Evolutionary conservation across 2,797 vertebrate species (phyloP), one percentile per base, ranked within the genome.

Genomic region (Peromyscus aztecus): DNA sequence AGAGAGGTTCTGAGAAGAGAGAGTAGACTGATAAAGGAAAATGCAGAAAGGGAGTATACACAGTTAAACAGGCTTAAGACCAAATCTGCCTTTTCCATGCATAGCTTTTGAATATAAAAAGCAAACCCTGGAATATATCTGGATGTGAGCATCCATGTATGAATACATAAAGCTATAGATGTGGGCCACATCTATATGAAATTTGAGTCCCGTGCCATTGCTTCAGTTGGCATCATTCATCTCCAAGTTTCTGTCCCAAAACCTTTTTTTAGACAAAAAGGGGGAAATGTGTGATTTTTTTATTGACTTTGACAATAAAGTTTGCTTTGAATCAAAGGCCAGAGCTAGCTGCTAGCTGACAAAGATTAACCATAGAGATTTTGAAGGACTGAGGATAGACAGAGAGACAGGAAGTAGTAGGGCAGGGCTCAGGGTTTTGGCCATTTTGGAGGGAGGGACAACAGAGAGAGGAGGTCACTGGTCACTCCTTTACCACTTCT

Each of bases 1-100:
- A 6, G 3, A 65, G 80, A 91, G 87, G n/a, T 76, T 52, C 21
- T n/a, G 96, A 96, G 55, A 80, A 97, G 8, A 97, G 43, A 55
- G 91, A 97, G 89, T 96, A 57, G 80, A 55, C 61, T 71, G 91
- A 91, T 23, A 77, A 96, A 52, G 1, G 75, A 96, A 96, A 98
- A 97, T 43, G 14, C 97, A 57, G 2, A 91, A 95, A 46, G 84
- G 90, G 80, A 97, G 75, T 93, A 94, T 5, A 94, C 63, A 88
- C 91, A 96, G 65, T 84, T 71, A 1, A 63, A 91, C 11, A 34
- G n/a, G 24, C 69, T 97, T 96, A 57, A 78, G 10, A 93, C 21
- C 61, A 94, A 78, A 95, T 93, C 84, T 67, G 29, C 0, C 85
- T 65, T 97, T 96, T 29, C 89, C 82, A 94, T 0, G 78, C 96